Conservation (phyloP, 1,140 invertebrate genomes). For the Sycophaga agraensis region DNA sequence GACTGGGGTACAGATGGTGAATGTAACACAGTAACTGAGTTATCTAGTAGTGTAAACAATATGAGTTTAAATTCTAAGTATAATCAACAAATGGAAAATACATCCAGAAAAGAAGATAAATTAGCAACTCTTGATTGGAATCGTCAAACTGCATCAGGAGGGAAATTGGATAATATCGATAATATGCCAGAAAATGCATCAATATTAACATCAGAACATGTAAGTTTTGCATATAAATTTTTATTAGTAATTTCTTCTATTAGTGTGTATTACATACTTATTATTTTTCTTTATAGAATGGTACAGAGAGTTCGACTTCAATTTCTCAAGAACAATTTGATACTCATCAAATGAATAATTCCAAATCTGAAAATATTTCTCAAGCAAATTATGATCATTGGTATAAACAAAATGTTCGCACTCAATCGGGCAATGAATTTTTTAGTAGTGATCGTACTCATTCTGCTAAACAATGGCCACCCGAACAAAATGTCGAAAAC, state of each 20-base stretch:
- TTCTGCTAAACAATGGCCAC: constrained; percentile 36
- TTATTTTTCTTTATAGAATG: constrained; percentile 7
- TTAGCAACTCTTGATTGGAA: constrained; percentile 7
- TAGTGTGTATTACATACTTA: neutral
- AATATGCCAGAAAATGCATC: constrained; percentile 35
- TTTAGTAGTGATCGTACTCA: constrained; percentile 35
- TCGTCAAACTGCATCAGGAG: constrained; percentile 8
- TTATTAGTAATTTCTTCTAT: neutral
- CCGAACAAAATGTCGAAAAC: constrained; percentile 48
- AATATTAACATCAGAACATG: constrained; percentile 29
- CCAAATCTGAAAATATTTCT: constrained; percentile 32
- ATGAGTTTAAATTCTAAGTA: constrained; percentile 33
- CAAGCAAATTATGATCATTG: constrained; percentile 51
- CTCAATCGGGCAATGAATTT: constrained; percentile 32
- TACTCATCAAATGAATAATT: neutral
- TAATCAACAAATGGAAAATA: constrained; percentile 33
- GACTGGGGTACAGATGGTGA: constrained; percentile 40
- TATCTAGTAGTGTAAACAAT: constrained; percentile 40
- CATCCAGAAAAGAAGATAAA: constrained; percentile 6
- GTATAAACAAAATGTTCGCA: constrained; percentile 46
- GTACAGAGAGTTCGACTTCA: neutral
- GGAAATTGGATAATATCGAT: constrained; percentile 15
- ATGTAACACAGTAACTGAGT: constrained; percentile 39
- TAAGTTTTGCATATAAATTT: constrained; percentile 5
- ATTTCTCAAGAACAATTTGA: constrained; percentile 14